These are phyloP conservation scores for Agapostemon virescens DNA, from an alignment of 2,888 invertebrate genomes.

Conservation along the genomic window DNA sequence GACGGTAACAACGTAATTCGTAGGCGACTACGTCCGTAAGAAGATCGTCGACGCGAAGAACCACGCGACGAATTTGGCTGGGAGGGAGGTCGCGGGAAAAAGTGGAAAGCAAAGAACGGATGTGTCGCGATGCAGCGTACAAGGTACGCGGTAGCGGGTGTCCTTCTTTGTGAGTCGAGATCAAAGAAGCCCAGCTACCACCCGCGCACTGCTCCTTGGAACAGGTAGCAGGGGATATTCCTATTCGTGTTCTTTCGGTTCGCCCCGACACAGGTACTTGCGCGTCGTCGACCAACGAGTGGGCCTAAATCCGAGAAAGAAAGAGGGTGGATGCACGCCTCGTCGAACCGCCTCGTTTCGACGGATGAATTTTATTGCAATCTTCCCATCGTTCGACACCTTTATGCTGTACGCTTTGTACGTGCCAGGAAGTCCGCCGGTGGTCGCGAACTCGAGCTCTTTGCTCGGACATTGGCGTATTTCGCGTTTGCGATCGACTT, in stretches of 20 bases:
- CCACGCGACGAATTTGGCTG: too few species aligned
- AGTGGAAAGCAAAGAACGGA: slow-evolving; percentile 5
- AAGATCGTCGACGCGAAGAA: background rate
- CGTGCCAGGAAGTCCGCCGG: background rate
- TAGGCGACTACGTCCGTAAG: background rate
- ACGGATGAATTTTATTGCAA: slow-evolving; percentile 58
- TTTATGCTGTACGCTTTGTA: slow-evolving; percentile 16
- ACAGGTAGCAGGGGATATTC: slow-evolving; percentile 47
- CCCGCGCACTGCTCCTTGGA: slow-evolving; percentile 56
- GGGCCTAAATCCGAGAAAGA: slow-evolving; percentile 39
- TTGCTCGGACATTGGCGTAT: background rate
- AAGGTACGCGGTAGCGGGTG: slow-evolving; percentile 30
- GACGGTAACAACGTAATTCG: background rate
- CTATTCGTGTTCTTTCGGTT: slow-evolving; percentile 37
- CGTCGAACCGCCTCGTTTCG: slow-evolving; percentile 52
- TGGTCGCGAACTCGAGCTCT: background rate
- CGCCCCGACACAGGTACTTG: slow-evolving; percentile 56
- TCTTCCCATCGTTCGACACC: slow-evolving; percentile 20
- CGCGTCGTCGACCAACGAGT: slow-evolving; percentile 2
- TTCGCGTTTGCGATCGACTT: background rate
- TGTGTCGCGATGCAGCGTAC: slow-evolving; percentile 4
- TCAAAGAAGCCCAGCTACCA: slow-evolving; percentile 63
- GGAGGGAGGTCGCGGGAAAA: background rate
- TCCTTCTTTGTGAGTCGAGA: slow-evolving; percentile 55
- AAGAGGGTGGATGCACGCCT: slow-evolving; percentile 69